These are phyloP conservation scores for Gila robusta DNA, from an alignment of 2,797 vertebrate genomes.

Conservation along the genomic window DNA sequence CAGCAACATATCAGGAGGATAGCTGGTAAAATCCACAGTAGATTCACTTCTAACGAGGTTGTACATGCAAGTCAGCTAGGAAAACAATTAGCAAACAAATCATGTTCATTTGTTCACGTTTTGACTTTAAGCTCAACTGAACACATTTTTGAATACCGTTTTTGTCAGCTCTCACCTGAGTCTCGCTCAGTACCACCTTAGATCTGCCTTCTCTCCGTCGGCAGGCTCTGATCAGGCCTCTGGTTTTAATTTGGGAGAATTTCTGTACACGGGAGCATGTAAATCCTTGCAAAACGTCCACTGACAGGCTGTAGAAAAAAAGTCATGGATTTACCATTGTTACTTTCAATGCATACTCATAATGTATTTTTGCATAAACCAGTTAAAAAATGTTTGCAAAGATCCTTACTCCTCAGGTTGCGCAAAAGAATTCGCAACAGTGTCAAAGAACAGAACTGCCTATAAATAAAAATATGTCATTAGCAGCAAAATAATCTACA, in stretches of 20 bases:
- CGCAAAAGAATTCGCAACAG: constrained; percentile 20
- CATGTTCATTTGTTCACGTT: not conserved
- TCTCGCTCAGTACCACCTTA: constrained; percentile 52
- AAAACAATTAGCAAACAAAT: constrained; percentile 9
- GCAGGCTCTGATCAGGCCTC: constrained; percentile 49
- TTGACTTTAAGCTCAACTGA: not conserved
- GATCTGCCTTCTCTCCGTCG: not conserved
- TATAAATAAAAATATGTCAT: not conserved
- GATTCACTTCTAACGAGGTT: constrained; percentile 39
- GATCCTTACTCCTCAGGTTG: constrained; percentile 53
- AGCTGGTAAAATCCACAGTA: constrained; percentile 41
- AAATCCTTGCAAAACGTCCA: constrained; percentile 61
- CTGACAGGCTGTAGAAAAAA: constrained; percentile 48
- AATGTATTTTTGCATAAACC: not conserved
- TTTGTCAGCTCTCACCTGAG: constrained; percentile 49
- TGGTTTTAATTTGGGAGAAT: not conserved
- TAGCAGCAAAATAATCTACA: not conserved
- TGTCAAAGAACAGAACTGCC: constrained; percentile 58
- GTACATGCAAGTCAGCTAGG: constrained; percentile 62
- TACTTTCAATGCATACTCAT: not conserved
- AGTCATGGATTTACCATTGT: not conserved
- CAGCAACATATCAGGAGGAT: constrained; percentile 59
- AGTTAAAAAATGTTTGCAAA: not conserved
- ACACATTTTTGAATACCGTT: not conserved
- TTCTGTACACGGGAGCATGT: constrained; percentile 46